These are phyloP conservation scores for Ispidina picta DNA, from an alignment of 2,797 vertebrate species.

Conservation along the genomic window DNA sequence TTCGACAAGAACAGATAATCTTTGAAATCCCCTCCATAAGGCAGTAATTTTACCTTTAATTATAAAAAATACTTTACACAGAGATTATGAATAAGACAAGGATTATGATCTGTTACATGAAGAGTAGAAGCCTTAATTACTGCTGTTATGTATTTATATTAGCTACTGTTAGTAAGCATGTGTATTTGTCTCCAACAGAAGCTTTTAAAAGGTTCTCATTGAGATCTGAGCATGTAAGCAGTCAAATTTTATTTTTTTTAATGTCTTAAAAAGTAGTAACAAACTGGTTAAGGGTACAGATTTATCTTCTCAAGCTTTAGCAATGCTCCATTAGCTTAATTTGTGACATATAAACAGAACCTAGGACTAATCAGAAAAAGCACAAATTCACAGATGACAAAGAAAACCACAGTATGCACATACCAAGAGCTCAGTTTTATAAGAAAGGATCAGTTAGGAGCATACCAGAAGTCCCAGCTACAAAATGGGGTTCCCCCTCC, in stretches of 20 bases:
- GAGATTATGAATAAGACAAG: not conserved
- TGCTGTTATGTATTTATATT: not conserved
- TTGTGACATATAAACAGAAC: not conserved
- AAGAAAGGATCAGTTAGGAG: not conserved
- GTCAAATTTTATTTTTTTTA: not conserved
- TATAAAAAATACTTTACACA: not conserved
- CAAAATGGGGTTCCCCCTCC: rapidly evolving
- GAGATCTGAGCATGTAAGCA: not conserved
- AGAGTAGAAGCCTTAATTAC: not conserved
- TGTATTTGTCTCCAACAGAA: not conserved
- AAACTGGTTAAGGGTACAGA: not conserved
- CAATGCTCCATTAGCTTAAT: not conserved
- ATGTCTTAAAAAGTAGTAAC: not conserved
- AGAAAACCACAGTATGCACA: not conserved
- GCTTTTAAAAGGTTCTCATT: not conserved
- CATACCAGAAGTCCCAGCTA: not conserved
- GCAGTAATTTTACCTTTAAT: not conserved
- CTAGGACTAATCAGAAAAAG: not conserved
- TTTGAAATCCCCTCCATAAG: not conserved
- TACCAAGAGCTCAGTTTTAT: not conserved
- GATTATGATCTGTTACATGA: not conserved
- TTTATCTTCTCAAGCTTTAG: not conserved
- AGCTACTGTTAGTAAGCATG: not conserved
- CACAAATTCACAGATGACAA: not conserved
- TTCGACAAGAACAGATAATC: not conserved